Base-by-base conservation (phyloP, 2,797 vertebrate genomes). In the Microchirus variegatus region DNA sequence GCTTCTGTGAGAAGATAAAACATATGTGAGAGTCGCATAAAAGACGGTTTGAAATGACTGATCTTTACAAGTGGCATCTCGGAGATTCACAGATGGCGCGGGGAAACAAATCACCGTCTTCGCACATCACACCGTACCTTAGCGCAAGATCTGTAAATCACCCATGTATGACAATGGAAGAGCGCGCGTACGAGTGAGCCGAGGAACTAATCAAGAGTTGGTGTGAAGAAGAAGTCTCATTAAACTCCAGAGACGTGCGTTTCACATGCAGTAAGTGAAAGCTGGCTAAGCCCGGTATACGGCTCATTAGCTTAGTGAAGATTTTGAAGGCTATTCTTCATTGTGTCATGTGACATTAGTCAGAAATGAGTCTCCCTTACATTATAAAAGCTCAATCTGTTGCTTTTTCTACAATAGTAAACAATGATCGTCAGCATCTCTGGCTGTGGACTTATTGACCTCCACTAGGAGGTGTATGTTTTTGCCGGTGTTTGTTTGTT, bases 271-370 rank as follows among this genome's bases (percentile, higher is more conserved):
- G 75, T 67, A 68, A 80, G 73, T 75, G 75, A 36, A 47, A 5
- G 3, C 49, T 16, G 81, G 67, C 73, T 40, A 65, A 66, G 77
- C 67, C 56, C 61, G 49, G 57, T 44, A n/a, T n/a, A 57, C 1
- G 80, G 50, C 71, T 89, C 85, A 84, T 80, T 86, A 83, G 63
- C 53, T 68, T 41, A 57, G 41, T 4, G 53, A 46, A 16, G 43
- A 66, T 70, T 50, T 50, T 12, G 16, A 44, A 16, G 59, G 53
- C 61, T n/a, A 75, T 76, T 70, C 62, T 53, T 77, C 57, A 36
- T 56, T 46, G 71, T 50, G 36, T 41, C 40, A 70, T 57, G 48
- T 68, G 69, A 73, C 56, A 63, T 38, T 55, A 6, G 43, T 53
- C 57, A 16, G 4, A 47, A 63, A 52, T 51, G 47, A 49, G 44